Evolutionary conservation across 1,140 invertebrate genomes (phyloP).

Genomic region (Lepidurus apus): DNA sequence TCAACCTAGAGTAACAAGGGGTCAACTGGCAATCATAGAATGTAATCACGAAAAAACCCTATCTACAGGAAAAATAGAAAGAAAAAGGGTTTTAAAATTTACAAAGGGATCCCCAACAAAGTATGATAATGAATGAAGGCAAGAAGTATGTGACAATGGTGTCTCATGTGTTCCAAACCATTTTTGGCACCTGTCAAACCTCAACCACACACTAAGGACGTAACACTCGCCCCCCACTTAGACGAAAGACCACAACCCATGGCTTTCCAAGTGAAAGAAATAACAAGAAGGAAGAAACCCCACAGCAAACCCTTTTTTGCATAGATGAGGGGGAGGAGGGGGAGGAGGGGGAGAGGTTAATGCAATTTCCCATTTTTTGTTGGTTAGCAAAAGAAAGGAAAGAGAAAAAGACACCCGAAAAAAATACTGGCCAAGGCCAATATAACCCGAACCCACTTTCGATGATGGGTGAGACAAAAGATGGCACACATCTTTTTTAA

Average conservation of each 20-base stretch:
- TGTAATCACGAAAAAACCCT: background rate
- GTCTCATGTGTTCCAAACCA: background rate
- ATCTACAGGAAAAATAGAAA: constrained; percentile 6
- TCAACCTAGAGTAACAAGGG: constrained; percentile 6
- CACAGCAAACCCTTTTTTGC: constrained; percentile 15
- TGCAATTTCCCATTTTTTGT: background rate
- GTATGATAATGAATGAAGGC: constrained; percentile 22
- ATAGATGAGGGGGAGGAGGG: constrained; percentile 17
- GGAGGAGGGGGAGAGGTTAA: background rate
- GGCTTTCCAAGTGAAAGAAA: background rate
- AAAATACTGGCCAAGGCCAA: background rate
- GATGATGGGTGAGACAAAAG: background rate
- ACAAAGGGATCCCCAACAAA: background rate
- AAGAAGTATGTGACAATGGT: constrained; percentile 2
- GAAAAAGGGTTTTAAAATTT: background rate
- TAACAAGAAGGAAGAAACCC: background rate
- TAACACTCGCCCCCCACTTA: background rate
- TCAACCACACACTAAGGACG: constrained; percentile 3
- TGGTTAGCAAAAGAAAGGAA: background rate
- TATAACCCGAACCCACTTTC: background rate
- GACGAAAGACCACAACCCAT: background rate
- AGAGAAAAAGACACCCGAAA: background rate
- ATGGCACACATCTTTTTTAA: background rate
- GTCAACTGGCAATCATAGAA: background rate
- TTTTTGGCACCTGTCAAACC: background rate